Evolutionary conservation across 2,113 vertebrate species (phyloP).

Genomic region (Corynorhinus townsendii): DNA sequence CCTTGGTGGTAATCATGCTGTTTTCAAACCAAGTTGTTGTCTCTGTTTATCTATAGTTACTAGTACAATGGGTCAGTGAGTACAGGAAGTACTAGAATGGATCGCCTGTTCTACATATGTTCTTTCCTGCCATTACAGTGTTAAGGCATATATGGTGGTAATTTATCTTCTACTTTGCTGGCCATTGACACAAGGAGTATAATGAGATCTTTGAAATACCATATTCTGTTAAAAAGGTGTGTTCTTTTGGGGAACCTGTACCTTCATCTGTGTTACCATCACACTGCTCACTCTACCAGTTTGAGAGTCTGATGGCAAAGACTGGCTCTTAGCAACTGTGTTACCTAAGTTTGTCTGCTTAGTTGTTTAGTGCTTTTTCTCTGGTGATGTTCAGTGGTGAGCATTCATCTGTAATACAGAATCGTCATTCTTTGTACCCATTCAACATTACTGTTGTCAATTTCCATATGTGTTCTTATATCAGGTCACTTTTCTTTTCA

Average conservation of each 20-base stretch:
- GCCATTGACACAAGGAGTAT: not conserved
- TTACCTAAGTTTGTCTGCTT: not conserved
- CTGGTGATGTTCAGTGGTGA: not conserved
- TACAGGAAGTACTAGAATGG: not conserved
- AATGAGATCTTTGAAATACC: not conserved
- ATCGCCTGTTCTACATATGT: not conserved
- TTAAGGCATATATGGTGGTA: not conserved
- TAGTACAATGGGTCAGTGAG: not conserved
- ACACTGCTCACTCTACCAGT: not conserved
- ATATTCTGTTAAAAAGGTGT: not conserved
- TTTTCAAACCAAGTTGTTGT: not conserved
- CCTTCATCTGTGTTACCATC: not conserved
- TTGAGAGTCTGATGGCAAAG: not conserved
- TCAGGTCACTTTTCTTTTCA: not conserved
- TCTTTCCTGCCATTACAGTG: not conserved
- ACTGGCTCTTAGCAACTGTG: not conserved
- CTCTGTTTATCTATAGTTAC: not conserved
- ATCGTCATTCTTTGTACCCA: not conserved
- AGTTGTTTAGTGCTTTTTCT: not conserved
- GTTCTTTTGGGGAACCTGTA: too few relatives aligned
- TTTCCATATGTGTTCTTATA: not conserved
- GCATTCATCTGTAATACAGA: not conserved
- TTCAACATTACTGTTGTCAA: not conserved
- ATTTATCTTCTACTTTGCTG: not conserved
- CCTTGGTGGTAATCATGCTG: not conserved